Evolutionary conservation across 23 tunicate genomes (phyloP), one percentile per base, ranked within the genome.

Genomic region (Aplidium turbinatum): DNA sequence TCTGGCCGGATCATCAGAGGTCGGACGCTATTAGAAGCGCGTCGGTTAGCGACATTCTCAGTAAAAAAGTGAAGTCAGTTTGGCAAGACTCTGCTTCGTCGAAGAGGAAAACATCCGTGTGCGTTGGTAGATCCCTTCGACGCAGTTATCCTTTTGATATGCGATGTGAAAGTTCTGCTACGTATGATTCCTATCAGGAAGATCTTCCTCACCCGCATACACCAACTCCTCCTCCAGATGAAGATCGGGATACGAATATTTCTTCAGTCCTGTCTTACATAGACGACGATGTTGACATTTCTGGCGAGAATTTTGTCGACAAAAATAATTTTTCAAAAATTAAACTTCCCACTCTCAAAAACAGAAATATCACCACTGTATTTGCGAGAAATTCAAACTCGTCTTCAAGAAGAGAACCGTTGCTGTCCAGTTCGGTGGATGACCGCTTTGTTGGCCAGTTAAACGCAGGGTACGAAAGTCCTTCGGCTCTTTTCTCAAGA

Each of bases 181-280:
- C 16, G 16, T 9, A 16, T 42, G 16, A 42, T 16, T 16, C 50
- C 11, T 9, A 11, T 23, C 22, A 63, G 70, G 20, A 30, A 63
- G 72, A 60, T 5, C 58, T 73, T 39, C n/a, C 70, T 1, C 85
- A 80, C 33, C 85, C 85, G 2, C 85, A 80, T 42, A 80, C 85
- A 18, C 85, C 83, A 7, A 31, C 83, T 50, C 83, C 85, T 31
- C 77, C 85, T 50, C 85, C 85, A 11, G 77, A 69, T 57, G 85
- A 80, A 5, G 85, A 57, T 33, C 34, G 35, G 3, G 2, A 18
- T 47, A 3, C 6, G 24, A 28, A 13, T 28, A 9, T 34, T 21
- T 35, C 16, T 11, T 4, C 52, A 29, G 11, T 21, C 27, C 51
- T 16, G 52, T 28, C 72, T 21, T 6, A 18, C 7, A 34, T 23